Base-by-base conservation (phyloP, 2,113 vertebrate genomes). In the Melanerpes aurifrons region DNA sequence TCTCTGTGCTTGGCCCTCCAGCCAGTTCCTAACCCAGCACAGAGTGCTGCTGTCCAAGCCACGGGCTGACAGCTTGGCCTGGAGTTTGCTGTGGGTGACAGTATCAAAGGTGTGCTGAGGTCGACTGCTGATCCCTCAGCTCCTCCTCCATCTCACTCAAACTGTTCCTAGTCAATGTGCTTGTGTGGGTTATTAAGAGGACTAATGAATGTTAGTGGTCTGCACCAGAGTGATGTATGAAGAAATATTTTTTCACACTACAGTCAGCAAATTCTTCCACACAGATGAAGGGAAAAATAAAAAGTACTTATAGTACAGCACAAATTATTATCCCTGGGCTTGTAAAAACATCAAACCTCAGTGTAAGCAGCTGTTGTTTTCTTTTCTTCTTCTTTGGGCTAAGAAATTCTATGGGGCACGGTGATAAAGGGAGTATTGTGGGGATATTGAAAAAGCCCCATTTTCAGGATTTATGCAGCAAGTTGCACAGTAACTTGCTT, bases 401-500 rank as follows among this genome's bases (percentile, higher is more conserved):
- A 35, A 76, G 67, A 86, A 20, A 50, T 3, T 5, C 47, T 37
- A 6, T 19, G 45, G 48, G 24, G 25, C 76, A 58, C 5, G 67
- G 5, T 12, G 26, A 75, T 77, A 73, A 80, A 73, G 48, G 47
- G 2, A 70, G 24, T 19, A 74, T n/a, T 82, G 57, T 35, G 43
- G 40, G 79, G 40, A 47, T 58, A 96, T 13, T 80, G 66, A 87
- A 90, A 91, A 69, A 26, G 29, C n/a, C 48, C 22, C 62, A 16
- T 89, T 82, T 71, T 76, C 58, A 76, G 58, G 28, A 61, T 89
- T 76, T 73, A 43, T 67, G 75, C 70, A 47, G 61, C 96, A 95
- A 95, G 48, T 67, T 87, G 68, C 16, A 47, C 25, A 77, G 40
- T 48, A 73, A 86, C 37, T 92, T 95, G 50, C 63, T 85, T 91